Evolutionary conservation across 2,888 invertebrate genomes (phyloP).

Genomic region (Cantharis nigra): DNA sequence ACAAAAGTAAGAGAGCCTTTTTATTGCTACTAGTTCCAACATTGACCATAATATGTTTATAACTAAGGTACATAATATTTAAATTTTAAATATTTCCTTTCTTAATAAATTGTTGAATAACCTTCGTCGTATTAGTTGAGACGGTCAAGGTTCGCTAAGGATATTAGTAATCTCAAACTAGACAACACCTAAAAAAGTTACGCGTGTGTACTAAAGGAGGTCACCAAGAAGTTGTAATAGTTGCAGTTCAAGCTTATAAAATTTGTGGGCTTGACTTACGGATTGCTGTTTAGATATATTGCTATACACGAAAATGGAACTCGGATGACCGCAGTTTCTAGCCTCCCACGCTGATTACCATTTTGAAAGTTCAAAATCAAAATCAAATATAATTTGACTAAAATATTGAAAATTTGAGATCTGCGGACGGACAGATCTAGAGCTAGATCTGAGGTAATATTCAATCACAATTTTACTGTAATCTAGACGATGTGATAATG

Average conservation of each 20-base stretch:
- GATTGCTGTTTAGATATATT: too few relatives aligned
- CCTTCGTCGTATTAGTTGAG: not conserved
- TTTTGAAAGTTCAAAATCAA: too few relatives aligned
- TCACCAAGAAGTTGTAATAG: not conserved
- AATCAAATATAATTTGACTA: too few relatives aligned
- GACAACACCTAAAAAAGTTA: not conserved
- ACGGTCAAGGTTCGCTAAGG: not conserved
- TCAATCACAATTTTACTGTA: too few relatives aligned
- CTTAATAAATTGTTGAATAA: not conserved
- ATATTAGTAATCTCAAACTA: not conserved
- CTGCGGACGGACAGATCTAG: too few relatives aligned
- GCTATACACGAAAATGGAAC: too few relatives aligned
- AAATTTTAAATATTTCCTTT: not conserved
- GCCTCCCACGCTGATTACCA: too few relatives aligned
- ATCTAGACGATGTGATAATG: too few relatives aligned
- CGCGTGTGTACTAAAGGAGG: not conserved
- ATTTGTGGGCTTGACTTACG: not conserved
- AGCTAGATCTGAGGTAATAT: too few relatives aligned
- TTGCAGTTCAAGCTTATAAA: not conserved
- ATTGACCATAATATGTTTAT: not conserved
- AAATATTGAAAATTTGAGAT: too few relatives aligned
- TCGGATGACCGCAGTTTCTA: too few relatives aligned
- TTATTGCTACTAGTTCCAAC: not conserved
- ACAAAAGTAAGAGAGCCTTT: too few relatives aligned
- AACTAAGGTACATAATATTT: not conserved